phyloP scores from a whole-genome alignment of 2,113 vertebrate species.

The Recurvirostra avosetta region DNA sequence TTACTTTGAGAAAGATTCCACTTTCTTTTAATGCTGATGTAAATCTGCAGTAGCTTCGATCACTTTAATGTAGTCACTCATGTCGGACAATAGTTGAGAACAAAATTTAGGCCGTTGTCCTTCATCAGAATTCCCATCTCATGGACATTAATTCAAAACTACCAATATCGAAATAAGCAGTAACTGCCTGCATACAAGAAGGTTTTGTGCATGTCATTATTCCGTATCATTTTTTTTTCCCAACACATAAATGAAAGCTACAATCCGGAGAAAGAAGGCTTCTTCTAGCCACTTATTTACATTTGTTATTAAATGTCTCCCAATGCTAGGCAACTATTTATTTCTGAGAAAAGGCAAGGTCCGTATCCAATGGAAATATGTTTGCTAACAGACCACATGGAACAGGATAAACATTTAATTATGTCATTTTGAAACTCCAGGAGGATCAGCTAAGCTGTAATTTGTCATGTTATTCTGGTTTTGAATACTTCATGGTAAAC shows the following conservation, averaged over 20 bases:
- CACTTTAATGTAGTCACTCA: neutral
- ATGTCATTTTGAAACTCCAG: neutral
- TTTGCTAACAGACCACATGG: conserved; percentile 24
- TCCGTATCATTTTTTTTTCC: neutral
- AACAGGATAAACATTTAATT: conserved; percentile 20
- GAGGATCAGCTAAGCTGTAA: neutral
- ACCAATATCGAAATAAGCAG: neutral
- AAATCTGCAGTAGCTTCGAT: neutral
- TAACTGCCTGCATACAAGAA: neutral
- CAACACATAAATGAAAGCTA: neutral
- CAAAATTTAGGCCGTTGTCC: neutral
- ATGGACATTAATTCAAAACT: neutral
- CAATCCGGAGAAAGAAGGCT: neutral
- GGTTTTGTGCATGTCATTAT: neutral
- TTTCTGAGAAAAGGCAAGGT: neutral
- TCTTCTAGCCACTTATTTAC: neutral
- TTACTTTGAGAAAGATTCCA: neutral
- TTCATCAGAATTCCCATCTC: neutral
- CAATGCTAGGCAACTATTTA: neutral
- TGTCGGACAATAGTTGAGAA: neutral
- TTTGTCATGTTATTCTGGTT: neutral
- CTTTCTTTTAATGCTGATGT: neutral
- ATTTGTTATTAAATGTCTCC: neutral
- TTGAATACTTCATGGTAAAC: neutral
- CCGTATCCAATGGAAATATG: neutral